phyloP scores from a whole-genome alignment of 2,113 vertebrate genomes.

The Campylomormyrus tamandua region DNA sequence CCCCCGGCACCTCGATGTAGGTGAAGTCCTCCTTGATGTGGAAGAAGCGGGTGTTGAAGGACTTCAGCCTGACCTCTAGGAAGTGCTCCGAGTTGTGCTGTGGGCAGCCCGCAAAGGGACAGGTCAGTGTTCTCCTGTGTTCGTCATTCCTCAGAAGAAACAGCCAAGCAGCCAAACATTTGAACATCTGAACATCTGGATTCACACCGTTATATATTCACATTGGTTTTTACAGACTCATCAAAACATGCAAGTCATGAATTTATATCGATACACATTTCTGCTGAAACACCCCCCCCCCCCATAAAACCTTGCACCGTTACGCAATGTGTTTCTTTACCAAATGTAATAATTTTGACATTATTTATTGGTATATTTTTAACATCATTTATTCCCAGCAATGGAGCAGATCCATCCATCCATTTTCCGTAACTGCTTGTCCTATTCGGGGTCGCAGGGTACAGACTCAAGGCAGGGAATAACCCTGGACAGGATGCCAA shows the following conservation, averaged over 20 bases:
- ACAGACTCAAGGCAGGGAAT: not conserved
- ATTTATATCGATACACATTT: not conserved
- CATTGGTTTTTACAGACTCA: not conserved
- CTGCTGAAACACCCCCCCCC: not conserved
- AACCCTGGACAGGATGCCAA: not conserved
- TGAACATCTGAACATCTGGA: not conserved
- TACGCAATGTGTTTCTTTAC: not conserved
- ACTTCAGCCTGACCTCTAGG: conserved; percentile 83
- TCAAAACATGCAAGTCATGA: not conserved
- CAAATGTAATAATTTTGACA: not conserved
- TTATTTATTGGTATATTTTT: not conserved
- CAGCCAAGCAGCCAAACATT: not conserved
- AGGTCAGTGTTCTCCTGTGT: not conserved
- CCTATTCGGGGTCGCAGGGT: not conserved
- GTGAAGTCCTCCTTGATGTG: conserved; percentile 82
- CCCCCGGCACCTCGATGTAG: conserved; percentile 69
- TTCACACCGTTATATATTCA: not conserved
- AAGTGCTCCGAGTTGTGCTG: conserved; percentile 76
- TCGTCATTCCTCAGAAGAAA: not conserved
- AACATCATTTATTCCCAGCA: not conserved
- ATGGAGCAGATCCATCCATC: not conserved
- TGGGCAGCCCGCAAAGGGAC: not conserved
- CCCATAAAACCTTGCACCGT: not conserved
- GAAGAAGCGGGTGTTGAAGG: conserved; percentile 76
- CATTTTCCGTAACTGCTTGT: not conserved